phyloP scores from a whole-genome alignment of 2,113 vertebrate genomes.

The Ascaphus truei region DNA sequence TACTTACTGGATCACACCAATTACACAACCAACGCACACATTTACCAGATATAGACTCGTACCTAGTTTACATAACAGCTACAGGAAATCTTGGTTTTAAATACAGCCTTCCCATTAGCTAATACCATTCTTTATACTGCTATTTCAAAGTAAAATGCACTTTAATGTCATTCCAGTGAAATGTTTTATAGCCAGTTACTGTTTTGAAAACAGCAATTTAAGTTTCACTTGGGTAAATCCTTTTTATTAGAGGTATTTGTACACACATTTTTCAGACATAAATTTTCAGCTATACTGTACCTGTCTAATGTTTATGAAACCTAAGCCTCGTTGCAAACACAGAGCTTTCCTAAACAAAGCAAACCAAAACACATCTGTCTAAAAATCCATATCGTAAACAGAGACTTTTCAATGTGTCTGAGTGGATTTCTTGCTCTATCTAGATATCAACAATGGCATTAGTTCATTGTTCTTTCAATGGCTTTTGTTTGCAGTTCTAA shows the following conservation, averaged over 20 bases:
- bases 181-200: too few relatives aligned
- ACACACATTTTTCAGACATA: constrained; percentile 21
- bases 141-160: too few relatives aligned
- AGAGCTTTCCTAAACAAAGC: constrained; percentile 22
- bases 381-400: constrained; percentile 34
- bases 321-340: constrained; percentile 7
- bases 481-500: not conserved
- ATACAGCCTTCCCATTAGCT: too few relatives aligned
- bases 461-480: constrained; percentile 11
- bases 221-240: not conserved
- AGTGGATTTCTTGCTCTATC: constrained; percentile 24
- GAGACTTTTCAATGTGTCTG: constrained; percentile 31
- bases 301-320: constrained; percentile 17
- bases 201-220: too few relatives aligned
- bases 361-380: constrained; percentile 35
- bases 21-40: too few relatives aligned
- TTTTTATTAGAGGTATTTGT: constrained; percentile 2
- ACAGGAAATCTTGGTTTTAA: too few relatives aligned
- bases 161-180: too few relatives aligned
- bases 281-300: constrained; percentile 6
- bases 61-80: too few relatives aligned
- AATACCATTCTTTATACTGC: too few relatives aligned
- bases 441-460: constrained; percentile 17
- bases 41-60: too few relatives aligned
- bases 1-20: too few relatives aligned